Evolutionary conservation across 1,140 invertebrate genomes (phyloP).

Genomic region (Callitettix versicolor): DNA sequence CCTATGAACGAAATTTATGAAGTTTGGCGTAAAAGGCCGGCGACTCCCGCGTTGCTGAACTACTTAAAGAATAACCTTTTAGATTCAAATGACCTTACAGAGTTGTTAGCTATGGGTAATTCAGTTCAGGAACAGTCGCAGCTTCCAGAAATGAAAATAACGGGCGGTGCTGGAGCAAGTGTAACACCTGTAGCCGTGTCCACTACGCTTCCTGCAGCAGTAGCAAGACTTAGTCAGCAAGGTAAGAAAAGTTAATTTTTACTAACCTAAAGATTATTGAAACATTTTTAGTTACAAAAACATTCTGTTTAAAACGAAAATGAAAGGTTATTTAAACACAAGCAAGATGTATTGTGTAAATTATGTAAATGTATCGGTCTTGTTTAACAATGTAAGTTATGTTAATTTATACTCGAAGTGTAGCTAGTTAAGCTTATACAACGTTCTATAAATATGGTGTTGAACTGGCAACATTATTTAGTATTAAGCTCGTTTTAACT

Average conservation of each 20-base stretch:
- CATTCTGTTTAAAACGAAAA: too few species aligned
- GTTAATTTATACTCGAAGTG: too few species aligned
- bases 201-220: conserved; percentile 46
- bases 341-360: too few species aligned
- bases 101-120: not conserved
- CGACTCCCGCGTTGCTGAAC: conserved; percentile 12
- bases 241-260: conserved; percentile 30
- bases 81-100: conserved; percentile 17
- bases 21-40: conserved; percentile 17
- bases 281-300: not conserved
- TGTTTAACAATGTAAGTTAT: too few species aligned
- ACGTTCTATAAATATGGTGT: too few species aligned
- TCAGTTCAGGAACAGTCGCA: not conserved
- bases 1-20: not conserved
- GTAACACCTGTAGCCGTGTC: conserved; percentile 50
- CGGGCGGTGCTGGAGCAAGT: conserved; percentile 28
- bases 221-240: conserved; percentile 43
- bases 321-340: too few species aligned
- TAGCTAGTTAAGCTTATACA: too few species aligned
- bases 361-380: too few species aligned
- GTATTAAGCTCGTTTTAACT: too few species aligned
- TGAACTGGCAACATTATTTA: too few species aligned
- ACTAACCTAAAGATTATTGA: not conserved
- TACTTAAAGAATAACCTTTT: conserved; percentile 19
- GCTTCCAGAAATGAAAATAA: conserved; percentile 47